Evolutionary conservation across 30 jellyfish, hydroid and myxozoan genomes (phyloP), one percentile per base, ranked within the genome.

Genomic region (Rhopilema esculentum): DNA sequence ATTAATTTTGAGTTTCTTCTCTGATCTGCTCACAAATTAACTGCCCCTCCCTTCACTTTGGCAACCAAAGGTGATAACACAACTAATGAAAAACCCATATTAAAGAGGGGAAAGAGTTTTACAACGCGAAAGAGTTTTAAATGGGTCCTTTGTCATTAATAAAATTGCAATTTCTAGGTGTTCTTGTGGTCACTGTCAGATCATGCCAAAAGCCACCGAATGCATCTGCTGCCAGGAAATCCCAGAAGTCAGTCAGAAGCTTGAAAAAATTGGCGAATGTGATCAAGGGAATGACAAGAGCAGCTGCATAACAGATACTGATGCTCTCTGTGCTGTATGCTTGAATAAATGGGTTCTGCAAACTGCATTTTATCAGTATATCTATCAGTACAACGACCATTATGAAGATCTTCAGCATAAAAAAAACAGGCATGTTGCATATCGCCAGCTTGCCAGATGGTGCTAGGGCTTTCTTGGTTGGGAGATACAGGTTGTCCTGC

Each of bases 121-220:
- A 40, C 12, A 40, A 2, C 12, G 57, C 6, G 57, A 40, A 40
- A 40, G 57, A 40, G 57, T 40, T 40, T 40, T 40, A 40, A 40
- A 40, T 2, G 6, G 12, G 57, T 40, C 57, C 57, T 40, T 40
- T 40, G 57, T 40, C 57, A 40, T 40, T 40, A 40, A 40, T 40
- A 40, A 40, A 40, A 40, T 40, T 40, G 57, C 57, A 40, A 40
- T 64, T 64, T 64, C 7, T 64, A 64, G 74, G 74, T 64, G 74
- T 25, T 20, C 74, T 20, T 64, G 74, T 25, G 74, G 57, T 2
- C 12, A 6, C 57, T 40, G 57, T 12, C 12, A 40, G 12, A 2
- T 6, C 57, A 40, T 40, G 57, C 57, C 57, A 40, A 40, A 40
- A 40, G 57, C 57, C 57, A 40, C 6, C 12, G 57, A 40, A 40